phyloP scores from a whole-genome alignment of 2,113 vertebrate genomes.

The Myrmecobius fasciatus region DNA sequence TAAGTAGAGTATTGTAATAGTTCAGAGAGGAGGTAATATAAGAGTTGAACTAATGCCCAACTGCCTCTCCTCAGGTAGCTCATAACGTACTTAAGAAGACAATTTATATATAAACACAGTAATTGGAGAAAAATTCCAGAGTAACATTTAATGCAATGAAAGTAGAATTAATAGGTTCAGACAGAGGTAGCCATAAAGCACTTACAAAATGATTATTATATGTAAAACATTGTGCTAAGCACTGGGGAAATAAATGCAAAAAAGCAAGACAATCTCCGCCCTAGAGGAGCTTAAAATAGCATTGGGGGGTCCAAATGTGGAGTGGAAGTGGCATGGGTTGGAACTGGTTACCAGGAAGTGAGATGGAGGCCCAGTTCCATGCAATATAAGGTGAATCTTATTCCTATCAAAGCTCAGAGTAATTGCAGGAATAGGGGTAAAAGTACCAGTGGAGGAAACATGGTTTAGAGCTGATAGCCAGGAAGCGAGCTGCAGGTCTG shows the following conservation, averaged over 20 bases:
- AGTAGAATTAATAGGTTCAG: background rate
- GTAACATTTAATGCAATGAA: background rate
- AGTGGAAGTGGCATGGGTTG: background rate
- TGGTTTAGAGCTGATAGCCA: background rate
- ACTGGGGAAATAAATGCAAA: background rate
- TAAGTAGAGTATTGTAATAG: background rate
- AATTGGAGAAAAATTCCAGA: background rate
- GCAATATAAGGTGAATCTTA: background rate
- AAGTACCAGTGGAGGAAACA: background rate
- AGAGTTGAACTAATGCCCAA: background rate
- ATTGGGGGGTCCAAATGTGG: background rate
- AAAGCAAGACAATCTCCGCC: background rate
- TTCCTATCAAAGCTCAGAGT: background rate
- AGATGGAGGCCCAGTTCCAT: background rate
- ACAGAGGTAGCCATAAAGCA: background rate
- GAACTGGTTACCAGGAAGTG: background rate
- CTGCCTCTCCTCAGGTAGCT: background rate
- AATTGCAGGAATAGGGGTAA: background rate
- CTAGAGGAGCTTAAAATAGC: background rate
- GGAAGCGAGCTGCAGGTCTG: background rate
- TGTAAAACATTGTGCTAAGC: background rate
- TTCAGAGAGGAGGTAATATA: background rate
- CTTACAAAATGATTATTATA: background rate
- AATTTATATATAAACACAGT: background rate
- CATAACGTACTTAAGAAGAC: background rate